Evolutionary conservation across 2,797 vertebrate species (phyloP).

Genomic region (Peromyscus melanophrys): DNA sequence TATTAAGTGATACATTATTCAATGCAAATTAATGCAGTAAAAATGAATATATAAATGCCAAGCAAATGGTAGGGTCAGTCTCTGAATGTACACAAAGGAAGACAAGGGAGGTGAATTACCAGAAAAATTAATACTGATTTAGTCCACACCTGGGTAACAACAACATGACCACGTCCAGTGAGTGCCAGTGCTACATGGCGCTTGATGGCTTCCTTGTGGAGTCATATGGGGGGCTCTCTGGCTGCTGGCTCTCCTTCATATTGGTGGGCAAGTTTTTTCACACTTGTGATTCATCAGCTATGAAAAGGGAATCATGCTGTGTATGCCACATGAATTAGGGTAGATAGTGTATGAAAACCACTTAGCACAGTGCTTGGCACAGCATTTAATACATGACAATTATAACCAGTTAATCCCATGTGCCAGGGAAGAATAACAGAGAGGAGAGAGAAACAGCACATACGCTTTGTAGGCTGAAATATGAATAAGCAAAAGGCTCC

Average conservation of each 20-base stretch:
- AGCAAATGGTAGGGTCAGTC: not conserved
- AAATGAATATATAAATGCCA: conserved; percentile 25
- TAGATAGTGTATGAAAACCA: not conserved
- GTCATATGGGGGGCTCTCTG: not conserved
- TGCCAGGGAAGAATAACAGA: not conserved
- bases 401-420: conserved; percentile 33
- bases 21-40: conserved; percentile 38
- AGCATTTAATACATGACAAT: not conserved
- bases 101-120: not conserved
- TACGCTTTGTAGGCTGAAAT: not conserved
- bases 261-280: not conserved
- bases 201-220: not conserved
- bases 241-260: not conserved
- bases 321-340: conserved; percentile 4
- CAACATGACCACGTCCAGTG: not conserved
- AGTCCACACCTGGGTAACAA: not conserved
- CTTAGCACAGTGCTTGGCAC: conserved; percentile 32
- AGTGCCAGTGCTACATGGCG: rapidly evolving
- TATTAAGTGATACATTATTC: not conserved
- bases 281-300: conserved; percentile 7
- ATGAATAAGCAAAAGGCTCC: conserved; percentile 8
- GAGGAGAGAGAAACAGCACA: not conserved
- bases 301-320: conserved; percentile 2
- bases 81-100: conserved; percentile 12
- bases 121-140: conserved; percentile 2